Base-by-base conservation (phyloP, 2,113 vertebrate genomes). In the Drymodes brunneopygia region DNA sequence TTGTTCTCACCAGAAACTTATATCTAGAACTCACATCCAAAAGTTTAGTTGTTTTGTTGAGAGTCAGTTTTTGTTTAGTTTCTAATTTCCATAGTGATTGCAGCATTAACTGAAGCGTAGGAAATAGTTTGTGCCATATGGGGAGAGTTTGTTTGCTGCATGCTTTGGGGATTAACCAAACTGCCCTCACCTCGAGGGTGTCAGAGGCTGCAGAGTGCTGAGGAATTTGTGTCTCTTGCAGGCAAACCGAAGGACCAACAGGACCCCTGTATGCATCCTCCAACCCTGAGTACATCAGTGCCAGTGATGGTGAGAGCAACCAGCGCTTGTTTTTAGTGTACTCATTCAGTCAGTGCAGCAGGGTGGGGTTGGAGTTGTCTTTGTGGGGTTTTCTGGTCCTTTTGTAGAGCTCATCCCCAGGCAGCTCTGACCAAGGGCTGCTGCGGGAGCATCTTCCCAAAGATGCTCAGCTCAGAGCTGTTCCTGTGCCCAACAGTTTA, bases 261-360 rank as follows among this genome's bases (percentile, higher is more conserved):
- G 99, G 99, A 77, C 99, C 99, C 0, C 98, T 99, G 29, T 99
- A 99, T 1, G 99, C 99, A 4, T 99, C 99, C 40, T 99, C 99
- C 13, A 99, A 99, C 96, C 99, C 99, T 0, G 99, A 99, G 74
- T 99, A 99, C 91, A 98, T 99, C 96, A 99, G 99, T 8, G 98
- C 99, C 93, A 99, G 98, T 1, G 99, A 99, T 62, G 99, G 99
- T 99, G 97, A 98, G 98, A 81, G n/a, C 57, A 57, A 0, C 14
- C 64, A 62, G 82, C 15, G 21, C 67, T 92, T 42, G 0, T 50
- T 65, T 45, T 29, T 86, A 15, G 14, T 18, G 13, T 5, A 7
- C 31, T 8, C 4, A 0, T 25, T 33, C 45, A 11, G 40, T 6
- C 70, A n/a, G 19, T 4, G 78, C 79, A 38, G 69, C 90, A 36